Evolutionary conservation across 1,140 invertebrate genomes (phyloP).

Genomic region (Archivesica marissinica): DNA sequence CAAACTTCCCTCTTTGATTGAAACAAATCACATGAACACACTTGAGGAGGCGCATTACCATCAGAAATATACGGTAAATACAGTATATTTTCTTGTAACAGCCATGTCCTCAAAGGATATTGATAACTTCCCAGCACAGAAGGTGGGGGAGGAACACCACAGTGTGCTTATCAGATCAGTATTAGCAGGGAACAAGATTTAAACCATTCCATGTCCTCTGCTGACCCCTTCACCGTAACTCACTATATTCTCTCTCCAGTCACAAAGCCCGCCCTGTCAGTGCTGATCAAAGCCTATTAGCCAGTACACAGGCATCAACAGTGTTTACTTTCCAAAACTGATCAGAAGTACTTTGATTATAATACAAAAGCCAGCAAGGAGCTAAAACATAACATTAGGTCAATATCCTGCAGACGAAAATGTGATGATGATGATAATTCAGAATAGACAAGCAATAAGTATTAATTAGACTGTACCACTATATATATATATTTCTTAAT

Average conservation of each 20-base stretch:
- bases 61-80: not conserved
- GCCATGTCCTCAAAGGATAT: slow-evolving; percentile 28
- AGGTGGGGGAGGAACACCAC: not conserved
- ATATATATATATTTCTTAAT: slow-evolving; percentile 28
- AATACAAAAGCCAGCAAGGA: not conserved
- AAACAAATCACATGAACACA: too few relatives aligned
- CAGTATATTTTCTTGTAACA: not conserved
- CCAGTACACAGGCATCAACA: not conserved
- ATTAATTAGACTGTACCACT: slow-evolving; percentile 39
- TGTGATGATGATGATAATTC: slow-evolving; percentile 40
- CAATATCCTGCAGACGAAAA: slow-evolving; percentile 33
- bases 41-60: too few relatives aligned
- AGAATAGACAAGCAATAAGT: slow-evolving; percentile 40
- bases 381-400: slow-evolving; percentile 7
- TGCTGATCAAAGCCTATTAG: not conserved
- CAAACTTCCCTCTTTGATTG: too few relatives aligned
- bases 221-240: slow-evolving; percentile 38
- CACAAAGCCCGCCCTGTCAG: not conserved
- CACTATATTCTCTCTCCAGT: not conserved
- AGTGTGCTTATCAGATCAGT: slow-evolving; percentile 41
- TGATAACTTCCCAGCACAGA: not conserved
- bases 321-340: not conserved
- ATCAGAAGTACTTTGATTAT: not conserved
- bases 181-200: slow-evolving; percentile 36
- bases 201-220: slow-evolving; percentile 10